phyloP scores from a whole-genome alignment of 2,113 vertebrate species.

The Axis porcinus region DNA sequence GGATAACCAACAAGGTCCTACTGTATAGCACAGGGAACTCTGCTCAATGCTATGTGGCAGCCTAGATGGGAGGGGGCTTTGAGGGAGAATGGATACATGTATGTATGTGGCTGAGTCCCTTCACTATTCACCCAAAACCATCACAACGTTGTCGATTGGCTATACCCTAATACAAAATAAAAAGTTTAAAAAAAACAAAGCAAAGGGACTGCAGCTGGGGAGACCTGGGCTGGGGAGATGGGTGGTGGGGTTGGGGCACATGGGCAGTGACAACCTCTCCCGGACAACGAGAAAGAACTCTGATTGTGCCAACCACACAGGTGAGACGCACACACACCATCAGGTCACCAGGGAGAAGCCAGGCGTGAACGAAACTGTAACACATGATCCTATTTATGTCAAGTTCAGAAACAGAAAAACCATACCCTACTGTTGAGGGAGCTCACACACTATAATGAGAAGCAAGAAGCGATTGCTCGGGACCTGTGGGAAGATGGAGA shows the following conservation, averaged over 20 bases:
- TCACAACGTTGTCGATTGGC: background rate
- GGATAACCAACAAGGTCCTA: background rate
- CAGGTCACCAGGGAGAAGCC: background rate
- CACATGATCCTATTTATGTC: background rate
- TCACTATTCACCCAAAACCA: background rate
- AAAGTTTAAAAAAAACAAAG: background rate
- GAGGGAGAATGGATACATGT: background rate
- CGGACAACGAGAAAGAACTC: background rate
- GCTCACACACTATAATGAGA: background rate
- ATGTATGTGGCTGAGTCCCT: background rate
- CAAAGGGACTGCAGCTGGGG: background rate
- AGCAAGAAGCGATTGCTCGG: background rate
- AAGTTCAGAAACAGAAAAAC: background rate
- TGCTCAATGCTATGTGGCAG: background rate
- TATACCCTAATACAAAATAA: background rate
- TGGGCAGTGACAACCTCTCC: background rate
- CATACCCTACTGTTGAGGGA: rapidly evolving
- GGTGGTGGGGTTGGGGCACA: rapidly evolving
- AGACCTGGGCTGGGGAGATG: rapidly evolving
- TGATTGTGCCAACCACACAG: rapidly evolving
- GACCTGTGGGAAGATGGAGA: rapidly evolving
- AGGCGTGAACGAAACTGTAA: background rate
- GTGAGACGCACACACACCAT: rapidly evolving
- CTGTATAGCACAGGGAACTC: background rate
- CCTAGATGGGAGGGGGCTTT: background rate